Base-by-base conservation (phyloP, 2,888 invertebrate genomes). In the Shargacucullia verbasci region DNA sequence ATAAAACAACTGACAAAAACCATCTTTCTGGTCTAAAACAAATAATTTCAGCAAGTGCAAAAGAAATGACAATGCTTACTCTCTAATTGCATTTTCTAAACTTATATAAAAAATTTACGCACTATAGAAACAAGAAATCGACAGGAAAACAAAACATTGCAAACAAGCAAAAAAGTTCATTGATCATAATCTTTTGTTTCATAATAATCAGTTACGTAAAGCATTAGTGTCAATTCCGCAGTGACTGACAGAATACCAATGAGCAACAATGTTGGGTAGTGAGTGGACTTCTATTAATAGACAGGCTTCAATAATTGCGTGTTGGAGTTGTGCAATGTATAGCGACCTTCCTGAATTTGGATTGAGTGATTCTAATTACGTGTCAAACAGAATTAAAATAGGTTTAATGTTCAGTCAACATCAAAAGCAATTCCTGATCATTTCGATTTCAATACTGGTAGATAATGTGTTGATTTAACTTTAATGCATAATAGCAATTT, bases 171-270 rank as follows among this genome's bases (percentile, higher is more conserved):
- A 31, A 50, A 44, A 44, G 33, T 41, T 11, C 58, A 70, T 41
- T 31, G 65, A 70, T 64, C 52, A 70, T 38, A 48, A 64, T 53
- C 34, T 47, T 48, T 50, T 64, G 38, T 49, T 35, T 49, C 53
- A 15, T 64, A 64, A 64, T 20, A 15, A n/a, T 11, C 25, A 2
- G 47, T 66, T 70, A 46, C 66, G 58, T 53, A 27, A 9, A 6
- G 13, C 12, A 33, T 27, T 25, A 27, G 50, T 44, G 49, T 70
- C 63, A 37, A 49, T 14, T 40, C 39, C 39, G 14, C 31, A 35
- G 29, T 6, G 1, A 13, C 6, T 31, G 14, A 31, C 39, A 2
- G 44, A 43, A 35, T 35, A 39, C 31, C 38, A 39, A 58, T 47
- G 34, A 34, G 62, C 14, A 46, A 44, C 44, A 40, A 8, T 29